These are phyloP conservation scores for Athripsodes cinereus DNA, from an alignment of 2,888 invertebrate genomes.

Conservation along the genomic window DNA sequence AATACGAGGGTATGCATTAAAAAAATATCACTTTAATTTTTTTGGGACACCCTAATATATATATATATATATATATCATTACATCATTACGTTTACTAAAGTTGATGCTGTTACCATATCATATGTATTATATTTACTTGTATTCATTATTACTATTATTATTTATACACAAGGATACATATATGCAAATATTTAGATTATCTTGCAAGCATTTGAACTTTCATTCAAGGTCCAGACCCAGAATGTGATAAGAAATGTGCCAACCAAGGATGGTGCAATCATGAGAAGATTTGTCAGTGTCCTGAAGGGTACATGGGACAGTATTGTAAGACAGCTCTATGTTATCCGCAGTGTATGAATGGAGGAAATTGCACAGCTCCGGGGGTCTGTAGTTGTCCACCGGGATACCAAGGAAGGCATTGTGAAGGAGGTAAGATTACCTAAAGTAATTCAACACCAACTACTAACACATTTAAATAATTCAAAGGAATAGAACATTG, in stretches of 20 bases:
- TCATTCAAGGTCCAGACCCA: conserved; percentile 68
- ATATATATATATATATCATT: no score
- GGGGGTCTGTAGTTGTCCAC: conserved; percentile 79
- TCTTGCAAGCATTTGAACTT: no score
- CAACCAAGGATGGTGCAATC: conserved; percentile 79
- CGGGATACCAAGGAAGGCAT: conserved; percentile 85
- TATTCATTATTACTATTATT: no score
- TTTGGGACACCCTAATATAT: no score
- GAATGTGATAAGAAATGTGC: conserved; percentile 85
- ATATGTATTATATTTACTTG: no score
- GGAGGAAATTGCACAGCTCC: conserved; percentile 89
- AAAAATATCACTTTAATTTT: no score
- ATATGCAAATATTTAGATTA: no score
- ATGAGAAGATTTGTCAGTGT: conserved; percentile 80
- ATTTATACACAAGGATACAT: no score
- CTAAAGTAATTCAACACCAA: background rate
- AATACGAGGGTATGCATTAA: no score
- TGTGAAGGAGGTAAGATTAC: conserved; percentile 73
- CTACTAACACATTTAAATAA: background rate
- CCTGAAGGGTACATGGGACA: conserved; percentile 88
- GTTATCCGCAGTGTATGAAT: conserved; percentile 90
- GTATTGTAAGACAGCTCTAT: conserved; percentile 81
- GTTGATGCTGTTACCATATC: no score
- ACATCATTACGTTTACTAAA: no score
- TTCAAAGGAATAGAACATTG: background rate